phyloP scores from a whole-genome alignment of 2,797 vertebrate genomes.

The Acestrorhynchus altus region DNA sequence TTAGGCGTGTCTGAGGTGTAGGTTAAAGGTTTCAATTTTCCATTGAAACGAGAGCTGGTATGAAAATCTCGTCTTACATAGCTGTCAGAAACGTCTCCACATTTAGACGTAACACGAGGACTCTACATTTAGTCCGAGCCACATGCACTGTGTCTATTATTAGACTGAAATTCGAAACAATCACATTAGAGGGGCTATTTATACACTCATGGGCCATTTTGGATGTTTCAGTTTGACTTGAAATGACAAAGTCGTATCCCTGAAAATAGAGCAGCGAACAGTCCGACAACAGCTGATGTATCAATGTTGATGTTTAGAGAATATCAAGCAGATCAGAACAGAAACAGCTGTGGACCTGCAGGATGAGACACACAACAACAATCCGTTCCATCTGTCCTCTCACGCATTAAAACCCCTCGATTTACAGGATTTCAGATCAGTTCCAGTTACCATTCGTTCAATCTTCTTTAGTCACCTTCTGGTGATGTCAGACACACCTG shows the following conservation, averaged over 20 bases:
- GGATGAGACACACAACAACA: background rate
- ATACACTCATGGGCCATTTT: slow-evolving; percentile 34
- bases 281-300: slow-evolving; percentile 2
- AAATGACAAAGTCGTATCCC: slow-evolving; percentile 29
- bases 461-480: too few relatives aligned
- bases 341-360: background rate
- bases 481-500: too few relatives aligned
- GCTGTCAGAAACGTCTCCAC: slow-evolving; percentile 62
- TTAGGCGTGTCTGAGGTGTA: slow-evolving; percentile 37
- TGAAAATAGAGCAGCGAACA: slow-evolving; percentile 5
- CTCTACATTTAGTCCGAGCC: slow-evolving; percentile 53
- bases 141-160: slow-evolving; percentile 41
- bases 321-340: slow-evolving; percentile 10
- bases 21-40: slow-evolving; percentile 71
- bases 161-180: slow-evolving; percentile 55
- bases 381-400: too few relatives aligned
- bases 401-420: too few relatives aligned
- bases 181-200: slow-evolving; percentile 54
- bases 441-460: too few relatives aligned
- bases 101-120: slow-evolving; percentile 66
- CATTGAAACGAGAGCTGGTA: slow-evolving; percentile 72
- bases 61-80: slow-evolving; percentile 72
- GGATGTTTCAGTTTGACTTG: slow-evolving; percentile 33
- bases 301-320: background rate
- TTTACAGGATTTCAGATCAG: too few relatives aligned